A percentile compares a stretch with the other conserved stretches of the same genome.
phyloP scores from a whole-genome alignment of 2,888 invertebrate species.

The Ochropacha duplaris region DNA sequence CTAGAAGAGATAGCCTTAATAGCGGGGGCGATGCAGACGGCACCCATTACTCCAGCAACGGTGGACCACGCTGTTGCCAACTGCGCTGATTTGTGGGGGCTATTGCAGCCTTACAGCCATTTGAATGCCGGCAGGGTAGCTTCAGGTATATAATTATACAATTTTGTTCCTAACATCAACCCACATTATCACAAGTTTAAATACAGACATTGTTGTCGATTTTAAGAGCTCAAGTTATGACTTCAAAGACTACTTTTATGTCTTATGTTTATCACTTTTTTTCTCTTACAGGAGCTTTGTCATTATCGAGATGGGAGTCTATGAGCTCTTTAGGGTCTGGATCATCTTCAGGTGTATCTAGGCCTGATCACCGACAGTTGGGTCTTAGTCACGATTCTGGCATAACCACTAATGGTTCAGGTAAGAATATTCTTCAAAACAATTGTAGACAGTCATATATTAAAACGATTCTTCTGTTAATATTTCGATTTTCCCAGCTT shows the following conservation, averaged over 20 bases:
- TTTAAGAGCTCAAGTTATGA: too few relatives aligned
- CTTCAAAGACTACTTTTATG: too few relatives aligned
- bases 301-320: constrained; percentile 92
- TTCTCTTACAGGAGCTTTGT: constrained; percentile 86
- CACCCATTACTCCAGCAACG: constrained; percentile 90
- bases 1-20: constrained; percentile 89
- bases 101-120: constrained; percentile 95
- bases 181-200: too few relatives aligned
- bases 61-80: constrained; percentile 93
- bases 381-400: constrained; percentile 76
- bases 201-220: neutral
- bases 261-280: neutral
- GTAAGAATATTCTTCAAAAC: constrained; percentile 32
- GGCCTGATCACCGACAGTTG: constrained; percentile 64
- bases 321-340: constrained; percentile 85
- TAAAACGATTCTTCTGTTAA: too few relatives aligned
- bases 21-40: constrained; percentile 29
- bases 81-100: constrained; percentile 94
- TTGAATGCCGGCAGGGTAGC: constrained; percentile 94
- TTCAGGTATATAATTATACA: constrained; percentile 81
- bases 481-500: too few relatives aligned
- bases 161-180: too few relatives aligned
- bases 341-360: constrained; percentile 64
- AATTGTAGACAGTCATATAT: too few relatives aligned
- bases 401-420: constrained; percentile 75